Evolutionary conservation across 2,797 vertebrate species (phyloP).

Genomic region (Salmo trutta): DNA sequence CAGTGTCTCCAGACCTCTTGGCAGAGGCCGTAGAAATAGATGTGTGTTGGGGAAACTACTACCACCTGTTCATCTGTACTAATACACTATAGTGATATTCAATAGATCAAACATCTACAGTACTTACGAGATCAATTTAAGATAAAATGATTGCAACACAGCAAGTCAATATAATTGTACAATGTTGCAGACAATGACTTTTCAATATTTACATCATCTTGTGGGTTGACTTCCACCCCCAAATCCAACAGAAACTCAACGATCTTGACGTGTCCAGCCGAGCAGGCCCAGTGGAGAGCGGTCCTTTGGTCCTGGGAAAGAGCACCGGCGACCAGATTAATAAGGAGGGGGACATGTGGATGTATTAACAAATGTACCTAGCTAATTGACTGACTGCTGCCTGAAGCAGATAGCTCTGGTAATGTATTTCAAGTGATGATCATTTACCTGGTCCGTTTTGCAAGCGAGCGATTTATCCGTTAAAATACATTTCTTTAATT

Average conservation of each 20-base stretch:
- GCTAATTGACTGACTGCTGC: background rate
- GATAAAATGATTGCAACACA: background rate
- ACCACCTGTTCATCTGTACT: background rate
- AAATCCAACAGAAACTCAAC: constrained; percentile 85
- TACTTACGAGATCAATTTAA: constrained; percentile 6
- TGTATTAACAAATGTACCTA: background rate
- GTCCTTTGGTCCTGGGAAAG: constrained; percentile 81
- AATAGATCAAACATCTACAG: constrained; percentile 49
- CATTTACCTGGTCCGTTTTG: constrained; percentile 88
- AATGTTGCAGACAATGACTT: background rate
- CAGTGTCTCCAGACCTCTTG: background rate
- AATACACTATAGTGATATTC: background rate
- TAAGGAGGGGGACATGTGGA: background rate
- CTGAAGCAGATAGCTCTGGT: background rate
- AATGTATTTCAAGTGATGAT: constrained; percentile 10
- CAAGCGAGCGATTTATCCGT: constrained; percentile 81
- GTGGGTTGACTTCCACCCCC: constrained; percentile 85
- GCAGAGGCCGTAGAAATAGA: background rate
- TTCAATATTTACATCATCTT: constrained; percentile 84
- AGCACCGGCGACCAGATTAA: background rate
- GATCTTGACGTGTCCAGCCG: constrained; percentile 87
- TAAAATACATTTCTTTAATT: constrained; percentile 79
- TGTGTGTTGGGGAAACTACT: constrained; percentile 4
- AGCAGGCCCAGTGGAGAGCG: constrained; percentile 94
- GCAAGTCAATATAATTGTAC: background rate